Evolutionary conservation across 2,113 vertebrate species (phyloP).

Genomic region (Pedionomus torquatus): DNA sequence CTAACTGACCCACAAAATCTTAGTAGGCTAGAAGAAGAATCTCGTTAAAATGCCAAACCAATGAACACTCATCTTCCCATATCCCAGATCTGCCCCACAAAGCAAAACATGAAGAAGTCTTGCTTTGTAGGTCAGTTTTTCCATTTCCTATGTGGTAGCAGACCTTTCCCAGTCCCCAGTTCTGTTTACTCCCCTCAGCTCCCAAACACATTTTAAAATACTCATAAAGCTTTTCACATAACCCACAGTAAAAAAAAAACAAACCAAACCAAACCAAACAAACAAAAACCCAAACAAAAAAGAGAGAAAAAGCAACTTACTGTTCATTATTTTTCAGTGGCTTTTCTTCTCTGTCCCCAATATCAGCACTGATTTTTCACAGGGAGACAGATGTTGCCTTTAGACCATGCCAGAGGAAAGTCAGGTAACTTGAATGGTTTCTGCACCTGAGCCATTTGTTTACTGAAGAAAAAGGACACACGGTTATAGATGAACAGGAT

Average conservation of each 20-base stretch:
- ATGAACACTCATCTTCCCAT: neutral
- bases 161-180: neutral
- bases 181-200: neutral
- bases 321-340: neutral
- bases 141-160: accelerated
- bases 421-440: neutral
- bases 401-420: neutral
- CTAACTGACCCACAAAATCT: neutral
- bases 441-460: neutral
- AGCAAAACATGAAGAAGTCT: neutral
- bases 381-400: neutral
- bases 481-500: neutral
- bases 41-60: neutral
- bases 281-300: too few species aligned
- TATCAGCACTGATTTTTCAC: neutral
- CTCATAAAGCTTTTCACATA: neutral
- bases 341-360: neutral
- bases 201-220: neutral
- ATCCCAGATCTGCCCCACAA: neutral
- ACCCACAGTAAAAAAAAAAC: neutral
- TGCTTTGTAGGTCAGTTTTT: neutral
- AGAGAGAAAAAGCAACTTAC: neutral
- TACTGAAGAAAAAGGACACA: neutral
- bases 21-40: neutral
- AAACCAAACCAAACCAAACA: too few species aligned